A percentile compares a stretch with the other conserved stretches of the same genome.
These are phyloP conservation scores for Scarus forsteni DNA, from an alignment of 2,797 vertebrate species.

Conservation along the genomic window DNA sequence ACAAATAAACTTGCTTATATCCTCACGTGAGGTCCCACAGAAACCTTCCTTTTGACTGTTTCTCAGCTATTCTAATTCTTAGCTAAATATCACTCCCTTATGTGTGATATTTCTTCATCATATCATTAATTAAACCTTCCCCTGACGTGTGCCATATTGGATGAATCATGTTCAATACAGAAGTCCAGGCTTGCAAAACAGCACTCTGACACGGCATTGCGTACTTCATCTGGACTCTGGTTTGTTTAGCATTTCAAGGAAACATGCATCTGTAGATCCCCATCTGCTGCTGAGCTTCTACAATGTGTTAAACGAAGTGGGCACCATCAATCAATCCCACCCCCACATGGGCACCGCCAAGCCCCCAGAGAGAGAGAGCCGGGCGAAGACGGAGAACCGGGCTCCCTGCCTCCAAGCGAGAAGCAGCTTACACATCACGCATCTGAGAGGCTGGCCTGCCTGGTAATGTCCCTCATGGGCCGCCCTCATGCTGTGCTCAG, in stretches of 20 bases:
- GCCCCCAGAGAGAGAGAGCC: slow-evolving; percentile 69
- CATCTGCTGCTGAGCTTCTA: slow-evolving; percentile 74
- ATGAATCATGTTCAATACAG: slow-evolving; percentile 34
- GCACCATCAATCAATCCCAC: slow-evolving; percentile 82
- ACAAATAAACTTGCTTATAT: too few relatives aligned
- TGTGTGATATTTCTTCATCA: too few relatives aligned
- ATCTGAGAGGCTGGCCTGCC: slow-evolving; percentile 70
- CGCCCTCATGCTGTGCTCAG: slow-evolving; percentile 75
- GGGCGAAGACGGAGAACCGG: slow-evolving; percentile 67
- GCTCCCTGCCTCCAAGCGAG: slow-evolving; percentile 66
- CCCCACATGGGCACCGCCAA: slow-evolving; percentile 78
- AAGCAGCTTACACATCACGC: slow-evolving; percentile 72
- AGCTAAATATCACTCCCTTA: too few relatives aligned
- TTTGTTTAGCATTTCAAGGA: slow-evolving; percentile 47
- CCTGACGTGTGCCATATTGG: slow-evolving; percentile 27
- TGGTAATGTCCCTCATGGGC: slow-evolving; percentile 75
- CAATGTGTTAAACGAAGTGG: slow-evolving; percentile 78
- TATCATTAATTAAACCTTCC: slow-evolving; percentile 39
- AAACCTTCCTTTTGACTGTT: too few relatives aligned
- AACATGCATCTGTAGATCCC: slow-evolving; percentile 71
- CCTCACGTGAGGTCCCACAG: too few relatives aligned
- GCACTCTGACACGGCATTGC: slow-evolving; percentile 39
- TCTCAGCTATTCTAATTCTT: too few relatives aligned
- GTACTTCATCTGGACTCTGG: slow-evolving; percentile 48
- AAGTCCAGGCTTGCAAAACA: slow-evolving; percentile 46